These are phyloP conservation scores for Aethes cnicana DNA, from an alignment of 2,888 invertebrate species.

Conservation along the genomic window DNA sequence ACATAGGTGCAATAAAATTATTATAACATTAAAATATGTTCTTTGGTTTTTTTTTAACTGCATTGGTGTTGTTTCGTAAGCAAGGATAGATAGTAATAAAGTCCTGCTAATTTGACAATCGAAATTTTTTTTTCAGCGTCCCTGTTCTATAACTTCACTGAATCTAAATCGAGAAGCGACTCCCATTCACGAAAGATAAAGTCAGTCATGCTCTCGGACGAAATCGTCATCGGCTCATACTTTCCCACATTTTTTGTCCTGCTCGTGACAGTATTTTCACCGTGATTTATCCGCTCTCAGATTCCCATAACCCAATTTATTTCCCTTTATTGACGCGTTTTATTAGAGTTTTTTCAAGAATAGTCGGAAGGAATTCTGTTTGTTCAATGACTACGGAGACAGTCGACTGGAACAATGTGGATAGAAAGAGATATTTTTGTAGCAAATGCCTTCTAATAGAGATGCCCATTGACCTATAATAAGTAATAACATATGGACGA, in stretches of 20 bases:
- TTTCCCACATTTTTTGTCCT: slow-evolving; percentile 67
- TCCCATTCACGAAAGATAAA: slow-evolving; percentile 45
- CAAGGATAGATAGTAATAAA: too few species aligned
- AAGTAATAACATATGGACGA: too few species aligned
- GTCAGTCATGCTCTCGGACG: slow-evolving; percentile 61
- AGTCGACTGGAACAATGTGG: neutral
- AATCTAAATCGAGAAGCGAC: slow-evolving; percentile 34
- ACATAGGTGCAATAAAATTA: too few species aligned
- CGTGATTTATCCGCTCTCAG: slow-evolving; percentile 71
- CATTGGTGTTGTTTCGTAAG: too few species aligned
- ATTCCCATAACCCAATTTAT: slow-evolving; percentile 76
- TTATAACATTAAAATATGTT: too few species aligned
- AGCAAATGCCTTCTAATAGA: neutral
- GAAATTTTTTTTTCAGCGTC: too few species aligned
- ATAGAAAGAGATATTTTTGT: neutral
- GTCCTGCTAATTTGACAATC: too few species aligned
- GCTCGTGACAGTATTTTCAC: slow-evolving; percentile 76
- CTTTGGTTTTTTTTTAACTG: too few species aligned
- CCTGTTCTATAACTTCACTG: neutral
- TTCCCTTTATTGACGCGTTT: slow-evolving; percentile 55
- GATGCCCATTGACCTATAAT: neutral
- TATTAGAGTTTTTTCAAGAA: slow-evolving; percentile 47
- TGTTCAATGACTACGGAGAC: slow-evolving; percentile 11
- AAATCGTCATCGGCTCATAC: slow-evolving; percentile 67
- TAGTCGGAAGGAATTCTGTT: slow-evolving; percentile 33